These are phyloP conservation scores for Heliangelus exortis DNA, from an alignment of 2,797 vertebrate genomes.

Conservation along the genomic window DNA sequence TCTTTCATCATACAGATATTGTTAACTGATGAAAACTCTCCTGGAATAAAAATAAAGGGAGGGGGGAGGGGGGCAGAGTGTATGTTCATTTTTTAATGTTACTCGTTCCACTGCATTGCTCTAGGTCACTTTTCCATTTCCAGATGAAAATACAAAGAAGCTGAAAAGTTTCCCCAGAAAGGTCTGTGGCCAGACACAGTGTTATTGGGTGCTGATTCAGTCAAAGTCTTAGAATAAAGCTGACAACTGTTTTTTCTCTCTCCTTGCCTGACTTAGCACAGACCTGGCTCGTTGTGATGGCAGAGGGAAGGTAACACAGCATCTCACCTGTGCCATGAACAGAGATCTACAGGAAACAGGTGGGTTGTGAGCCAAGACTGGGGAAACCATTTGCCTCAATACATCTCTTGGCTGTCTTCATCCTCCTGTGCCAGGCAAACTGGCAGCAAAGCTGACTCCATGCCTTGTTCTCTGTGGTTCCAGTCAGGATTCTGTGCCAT, in stretches of 20 bases:
- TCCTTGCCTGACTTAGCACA: neutral
- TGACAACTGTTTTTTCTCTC: neutral
- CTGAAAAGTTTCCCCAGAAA: neutral
- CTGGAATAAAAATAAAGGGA: neutral
- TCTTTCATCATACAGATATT: neutral
- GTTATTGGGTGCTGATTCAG: neutral
- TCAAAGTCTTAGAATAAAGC: neutral
- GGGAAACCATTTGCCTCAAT: neutral
- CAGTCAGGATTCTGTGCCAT: neutral
- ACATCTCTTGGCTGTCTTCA: neutral
- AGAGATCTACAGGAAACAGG: neutral
- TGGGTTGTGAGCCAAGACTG: constrained; percentile 32
- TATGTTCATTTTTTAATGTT: neutral
- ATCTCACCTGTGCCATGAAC: neutral
- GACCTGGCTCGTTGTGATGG: neutral
- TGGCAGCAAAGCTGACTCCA: neutral
- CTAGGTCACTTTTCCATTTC: neutral
- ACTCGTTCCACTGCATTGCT: neutral
- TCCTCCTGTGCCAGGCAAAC: neutral
- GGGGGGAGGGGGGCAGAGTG: fast-evolving
- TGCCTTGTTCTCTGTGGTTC: neutral
- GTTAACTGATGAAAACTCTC: neutral
- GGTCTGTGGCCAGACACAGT: neutral
- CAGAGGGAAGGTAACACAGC: neutral
- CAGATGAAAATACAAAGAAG: neutral